These are phyloP conservation scores for Aphodius sticticus DNA, from an alignment of 2,888 invertebrate species.

Conservation along the genomic window DNA sequence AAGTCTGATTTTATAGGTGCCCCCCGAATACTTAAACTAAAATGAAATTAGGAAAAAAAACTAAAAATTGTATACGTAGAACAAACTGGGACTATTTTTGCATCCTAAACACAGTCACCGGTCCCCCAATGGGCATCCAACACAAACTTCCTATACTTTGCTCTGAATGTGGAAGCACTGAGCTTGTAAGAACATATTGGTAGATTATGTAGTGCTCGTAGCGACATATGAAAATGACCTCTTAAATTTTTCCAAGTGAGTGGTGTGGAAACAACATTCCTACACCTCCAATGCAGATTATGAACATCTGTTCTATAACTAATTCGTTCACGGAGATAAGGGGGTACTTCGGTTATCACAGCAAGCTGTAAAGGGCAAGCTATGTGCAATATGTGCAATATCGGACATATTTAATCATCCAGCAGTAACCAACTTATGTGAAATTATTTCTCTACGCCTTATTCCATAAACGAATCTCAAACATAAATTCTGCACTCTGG, in stretches of 20 bases:
- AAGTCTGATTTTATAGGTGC: background rate
- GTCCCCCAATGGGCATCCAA: background rate
- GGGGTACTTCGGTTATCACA: background rate
- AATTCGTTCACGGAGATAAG: background rate
- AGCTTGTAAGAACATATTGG: background rate
- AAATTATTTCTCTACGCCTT: background rate
- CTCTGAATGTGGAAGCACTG: background rate
- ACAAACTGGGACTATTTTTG: background rate
- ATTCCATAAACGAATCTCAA: conserved; percentile 4
- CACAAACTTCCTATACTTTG: background rate
- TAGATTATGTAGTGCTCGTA: background rate
- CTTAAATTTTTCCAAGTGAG: background rate
- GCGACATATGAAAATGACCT: background rate
- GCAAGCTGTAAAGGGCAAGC: background rate
- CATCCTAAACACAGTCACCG: background rate
- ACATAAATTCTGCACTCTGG: background rate
- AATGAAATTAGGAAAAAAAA: background rate
- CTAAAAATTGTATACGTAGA: background rate
- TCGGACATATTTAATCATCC: background rate
- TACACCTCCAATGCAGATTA: background rate
- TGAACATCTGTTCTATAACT: conserved; percentile 14
- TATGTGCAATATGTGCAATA: background rate
- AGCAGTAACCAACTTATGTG: conserved; percentile 8
- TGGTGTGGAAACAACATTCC: background rate
- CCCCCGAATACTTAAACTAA: background rate